Percentiles rank a stretch among this genome's conserved stretches.
phyloP scores from a whole-genome alignment of 1,140 invertebrate species.

The Odontomachus brunneus region DNA sequence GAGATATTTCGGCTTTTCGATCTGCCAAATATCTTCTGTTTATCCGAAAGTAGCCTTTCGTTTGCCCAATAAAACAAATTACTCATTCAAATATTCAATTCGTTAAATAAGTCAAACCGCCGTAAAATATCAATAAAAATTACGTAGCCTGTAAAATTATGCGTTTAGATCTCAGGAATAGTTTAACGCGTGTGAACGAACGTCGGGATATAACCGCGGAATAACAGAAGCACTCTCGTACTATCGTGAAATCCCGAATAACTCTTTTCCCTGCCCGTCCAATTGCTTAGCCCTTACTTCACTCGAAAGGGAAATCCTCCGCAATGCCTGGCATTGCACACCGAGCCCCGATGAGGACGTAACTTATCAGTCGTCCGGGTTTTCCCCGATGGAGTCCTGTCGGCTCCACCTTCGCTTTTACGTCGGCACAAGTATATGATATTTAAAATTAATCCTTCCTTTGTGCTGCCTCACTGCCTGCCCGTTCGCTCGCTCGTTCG shows the following conservation, averaged over 20 bases:
- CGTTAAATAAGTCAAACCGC: background rate
- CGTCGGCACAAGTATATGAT: constrained; percentile 79
- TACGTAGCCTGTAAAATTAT: background rate
- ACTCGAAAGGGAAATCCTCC: constrained; percentile 58
- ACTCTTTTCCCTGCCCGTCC: constrained; percentile 31
- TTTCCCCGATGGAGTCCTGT: constrained; percentile 66
- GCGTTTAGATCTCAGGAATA: background rate
- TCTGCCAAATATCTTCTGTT: background rate
- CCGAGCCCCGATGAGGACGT: constrained; percentile 56
- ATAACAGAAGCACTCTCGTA: constrained; percentile 7
- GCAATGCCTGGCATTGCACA: constrained; percentile 57
- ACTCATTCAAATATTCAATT: constrained; percentile 2
- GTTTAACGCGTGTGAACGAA: background rate
- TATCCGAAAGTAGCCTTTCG: background rate
- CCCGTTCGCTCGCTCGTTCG: constrained; percentile 61
- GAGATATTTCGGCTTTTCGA: constrained; percentile 14
- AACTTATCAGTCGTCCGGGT: constrained; percentile 73
- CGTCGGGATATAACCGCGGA: background rate
- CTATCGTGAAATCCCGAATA: constrained; percentile 13
- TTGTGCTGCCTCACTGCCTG: constrained; percentile 76
- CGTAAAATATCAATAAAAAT: constrained; percentile 18
- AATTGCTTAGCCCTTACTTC: constrained; percentile 60
- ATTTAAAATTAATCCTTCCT: constrained; percentile 86
- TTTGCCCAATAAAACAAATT: background rate
- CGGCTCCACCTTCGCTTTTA: constrained; percentile 75